phyloP scores from a whole-genome alignment of 2,113 vertebrate species.

The Pteropus alecto region DNA sequence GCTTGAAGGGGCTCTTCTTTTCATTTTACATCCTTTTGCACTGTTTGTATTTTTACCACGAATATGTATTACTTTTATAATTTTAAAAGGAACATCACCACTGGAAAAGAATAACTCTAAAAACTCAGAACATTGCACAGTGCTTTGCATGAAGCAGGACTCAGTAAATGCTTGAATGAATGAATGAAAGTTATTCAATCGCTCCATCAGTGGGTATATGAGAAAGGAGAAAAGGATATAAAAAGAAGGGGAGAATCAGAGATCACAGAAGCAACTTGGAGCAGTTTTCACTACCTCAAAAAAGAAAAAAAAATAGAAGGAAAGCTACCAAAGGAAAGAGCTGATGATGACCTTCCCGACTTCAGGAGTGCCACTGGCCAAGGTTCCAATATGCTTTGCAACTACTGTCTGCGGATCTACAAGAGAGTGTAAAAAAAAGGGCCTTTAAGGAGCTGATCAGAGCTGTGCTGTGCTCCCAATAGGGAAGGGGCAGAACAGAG shows the following conservation, averaged over 20 bases:
- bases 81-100: neutral
- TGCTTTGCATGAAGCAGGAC: neutral
- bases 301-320: neutral
- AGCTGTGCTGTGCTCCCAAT: neutral
- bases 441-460: neutral
- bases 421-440: neutral
- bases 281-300: neutral
- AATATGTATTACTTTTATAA: neutral
- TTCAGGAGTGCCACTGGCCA: neutral
- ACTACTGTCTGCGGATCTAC: neutral
- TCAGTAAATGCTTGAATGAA: conserved; percentile 13
- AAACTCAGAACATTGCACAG: neutral
- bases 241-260: neutral
- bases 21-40: neutral
- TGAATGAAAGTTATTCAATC: neutral
- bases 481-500: neutral
- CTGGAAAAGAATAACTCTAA: neutral
- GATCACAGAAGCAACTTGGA: neutral
- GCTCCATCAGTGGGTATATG: neutral
- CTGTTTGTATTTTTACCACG: neutral
- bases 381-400: neutral
- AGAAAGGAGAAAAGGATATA: neutral
- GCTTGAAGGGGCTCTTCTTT: neutral
- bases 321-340: conserved; percentile 17
- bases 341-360: neutral